Percentiles rank a stretch among this genome's conserved stretches.
Evolutionary conservation across 2,113 vertebrate species (phyloP).

Genomic region (Myocastor coypus): DNA sequence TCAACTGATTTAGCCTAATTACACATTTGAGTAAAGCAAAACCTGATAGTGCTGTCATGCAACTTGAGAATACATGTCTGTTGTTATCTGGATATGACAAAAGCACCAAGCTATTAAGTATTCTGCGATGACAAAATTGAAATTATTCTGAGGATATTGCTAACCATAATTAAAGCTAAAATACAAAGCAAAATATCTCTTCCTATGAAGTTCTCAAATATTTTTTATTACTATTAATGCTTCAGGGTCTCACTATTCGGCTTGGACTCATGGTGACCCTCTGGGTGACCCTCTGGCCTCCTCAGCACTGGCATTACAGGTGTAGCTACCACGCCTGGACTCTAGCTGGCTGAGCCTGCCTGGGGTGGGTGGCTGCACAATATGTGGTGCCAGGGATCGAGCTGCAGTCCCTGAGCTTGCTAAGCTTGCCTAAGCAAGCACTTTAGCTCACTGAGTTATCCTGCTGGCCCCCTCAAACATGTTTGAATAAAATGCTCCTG

Average conservation of each 20-base stretch:
- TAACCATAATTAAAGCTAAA: background rate
- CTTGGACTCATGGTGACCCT: too few species aligned
- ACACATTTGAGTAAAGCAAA: background rate
- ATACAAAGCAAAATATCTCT: background rate
- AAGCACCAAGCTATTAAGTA: background rate
- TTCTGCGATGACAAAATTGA: background rate
- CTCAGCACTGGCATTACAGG: too few species aligned
- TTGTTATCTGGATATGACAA: background rate
- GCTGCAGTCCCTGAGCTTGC: too few species aligned
- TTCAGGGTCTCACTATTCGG: too few species aligned
- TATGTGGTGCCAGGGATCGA: too few species aligned
- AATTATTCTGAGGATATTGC: background rate
- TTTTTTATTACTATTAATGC: background rate
- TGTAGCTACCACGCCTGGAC: too few species aligned
- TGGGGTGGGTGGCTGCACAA: too few species aligned
- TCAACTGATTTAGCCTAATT: background rate
- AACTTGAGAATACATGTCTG: background rate
- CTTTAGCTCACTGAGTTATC: too few species aligned
- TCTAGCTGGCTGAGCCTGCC: too few species aligned
- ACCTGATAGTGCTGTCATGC: background rate
- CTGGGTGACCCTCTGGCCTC: too few species aligned
- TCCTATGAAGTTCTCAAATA: background rate
- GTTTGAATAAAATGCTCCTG: background rate
- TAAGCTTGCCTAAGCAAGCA: too few species aligned
- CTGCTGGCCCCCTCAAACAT: too few species aligned